These are phyloP conservation scores for Phalanger gymnotis DNA, from an alignment of 2,797 vertebrate species.

Conservation along the genomic window DNA sequence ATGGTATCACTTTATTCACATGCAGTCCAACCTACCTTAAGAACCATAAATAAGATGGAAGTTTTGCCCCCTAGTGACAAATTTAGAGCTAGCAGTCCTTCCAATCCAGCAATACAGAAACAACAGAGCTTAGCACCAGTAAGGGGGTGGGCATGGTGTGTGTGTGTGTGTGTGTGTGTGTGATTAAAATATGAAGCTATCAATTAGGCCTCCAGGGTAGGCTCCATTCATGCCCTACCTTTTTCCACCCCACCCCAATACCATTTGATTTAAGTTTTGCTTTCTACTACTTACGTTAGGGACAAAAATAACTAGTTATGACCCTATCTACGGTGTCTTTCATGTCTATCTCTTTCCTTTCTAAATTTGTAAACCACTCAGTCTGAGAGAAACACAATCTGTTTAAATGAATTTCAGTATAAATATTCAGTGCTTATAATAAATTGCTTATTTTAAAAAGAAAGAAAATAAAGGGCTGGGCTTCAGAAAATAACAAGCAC, in stretches of 20 bases:
- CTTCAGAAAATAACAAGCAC: conserved; percentile 40
- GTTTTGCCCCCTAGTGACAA: neutral
- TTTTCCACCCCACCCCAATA: neutral
- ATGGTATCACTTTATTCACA: neutral
- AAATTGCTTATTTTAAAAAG: conserved; percentile 58
- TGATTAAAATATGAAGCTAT: neutral
- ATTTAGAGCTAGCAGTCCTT: neutral
- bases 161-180: too few relatives aligned
- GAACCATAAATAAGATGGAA: neutral
- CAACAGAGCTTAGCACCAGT: neutral
- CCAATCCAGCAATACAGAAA: neutral
- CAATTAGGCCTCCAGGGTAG: neutral
- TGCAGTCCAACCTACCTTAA: neutral
- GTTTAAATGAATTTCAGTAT: conserved; percentile 31
- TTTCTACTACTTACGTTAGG: neutral
- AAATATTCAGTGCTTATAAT: neutral
- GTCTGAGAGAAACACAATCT: conserved; percentile 22
- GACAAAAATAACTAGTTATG: neutral
- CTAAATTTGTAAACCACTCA: conserved; percentile 9
- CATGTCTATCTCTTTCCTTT: neutral
- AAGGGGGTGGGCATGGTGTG: too few relatives aligned
- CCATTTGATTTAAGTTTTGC: neutral
- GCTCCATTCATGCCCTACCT: neutral
- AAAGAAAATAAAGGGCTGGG: conserved; percentile 36
- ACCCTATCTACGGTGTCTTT: neutral